phyloP scores from a whole-genome alignment of 2,888 invertebrate genomes.

The Halocaridina rubra region DNA sequence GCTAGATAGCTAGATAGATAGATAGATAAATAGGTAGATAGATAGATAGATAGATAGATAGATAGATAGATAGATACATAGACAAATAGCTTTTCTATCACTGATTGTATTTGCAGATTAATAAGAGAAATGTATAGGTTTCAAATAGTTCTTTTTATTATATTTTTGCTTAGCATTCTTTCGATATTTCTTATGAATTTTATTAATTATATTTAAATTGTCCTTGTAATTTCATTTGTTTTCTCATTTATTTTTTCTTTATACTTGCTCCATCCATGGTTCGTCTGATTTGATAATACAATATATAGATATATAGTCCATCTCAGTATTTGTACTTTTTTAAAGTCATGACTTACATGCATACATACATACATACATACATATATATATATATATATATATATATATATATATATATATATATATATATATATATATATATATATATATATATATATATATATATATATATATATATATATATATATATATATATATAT shows the following conservation, averaged over 20 bases:
- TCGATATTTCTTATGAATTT: neutral
- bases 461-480: neutral
- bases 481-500: neutral
- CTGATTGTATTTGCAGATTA: too few species aligned
- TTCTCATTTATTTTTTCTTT: neutral
- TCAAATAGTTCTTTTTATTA: too few species aligned
- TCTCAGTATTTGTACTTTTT: neutral
- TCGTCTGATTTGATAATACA: too few species aligned
- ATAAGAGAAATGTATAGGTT: too few species aligned
- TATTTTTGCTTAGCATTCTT: neutral
- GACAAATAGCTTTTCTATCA: too few species aligned
- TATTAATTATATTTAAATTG: neutral
- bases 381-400: neutral
- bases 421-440: neutral
- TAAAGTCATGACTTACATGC: neutral
- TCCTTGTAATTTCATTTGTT: neutral
- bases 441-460: neutral
- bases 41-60: too few species aligned
- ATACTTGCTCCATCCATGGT: neutral
- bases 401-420: neutral
- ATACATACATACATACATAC: neutral
- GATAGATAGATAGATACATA: too few species aligned
- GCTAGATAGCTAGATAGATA: too few species aligned
- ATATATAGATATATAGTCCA: too few species aligned
- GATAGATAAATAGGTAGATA: too few species aligned